A percentile compares a stretch with the other conserved stretches of the same genome.
These are phyloP conservation scores for Timandra comae DNA, from an alignment of 2,888 invertebrate species.

Conservation along the genomic window DNA sequence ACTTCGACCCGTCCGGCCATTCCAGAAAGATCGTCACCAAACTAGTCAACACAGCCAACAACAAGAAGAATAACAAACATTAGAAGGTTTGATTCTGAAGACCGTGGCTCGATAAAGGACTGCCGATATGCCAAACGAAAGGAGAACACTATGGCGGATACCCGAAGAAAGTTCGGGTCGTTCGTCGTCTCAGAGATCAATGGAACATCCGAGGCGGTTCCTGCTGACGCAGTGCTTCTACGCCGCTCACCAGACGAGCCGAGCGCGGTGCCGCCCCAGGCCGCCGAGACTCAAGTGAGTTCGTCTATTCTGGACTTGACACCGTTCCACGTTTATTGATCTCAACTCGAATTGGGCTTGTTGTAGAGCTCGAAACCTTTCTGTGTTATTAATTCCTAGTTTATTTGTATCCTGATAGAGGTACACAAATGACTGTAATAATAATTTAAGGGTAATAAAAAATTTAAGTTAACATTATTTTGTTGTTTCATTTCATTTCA, in stretches of 20 bases:
- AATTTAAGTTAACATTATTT: conserved; percentile 30
- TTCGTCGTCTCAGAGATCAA: conserved; percentile 61
- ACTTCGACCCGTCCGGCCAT: conserved; percentile 94
- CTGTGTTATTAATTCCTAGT: conserved; percentile 73
- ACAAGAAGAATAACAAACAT: conserved; percentile 78
- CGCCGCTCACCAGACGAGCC: conserved; percentile 43
- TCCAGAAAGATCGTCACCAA: conserved; percentile 93
- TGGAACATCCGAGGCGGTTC: conserved; percentile 64
- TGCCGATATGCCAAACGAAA: conserved; percentile 59
- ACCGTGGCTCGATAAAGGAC: conserved; percentile 66
- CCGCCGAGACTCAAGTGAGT: conserved; percentile 34
- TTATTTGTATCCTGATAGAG: conserved; percentile 47
- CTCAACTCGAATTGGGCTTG: conserved; percentile 64
- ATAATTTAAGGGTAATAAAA: conserved; percentile 60
- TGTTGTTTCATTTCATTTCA: conserved; percentile 29
- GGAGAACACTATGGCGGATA: conserved; percentile 64
- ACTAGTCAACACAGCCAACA: conserved; percentile 88
- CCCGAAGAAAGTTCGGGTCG: conserved; percentile 54
- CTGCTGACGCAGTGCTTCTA: conserved; percentile 56
- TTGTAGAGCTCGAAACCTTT: conserved; percentile 61
- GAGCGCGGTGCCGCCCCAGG: conserved; percentile 32
- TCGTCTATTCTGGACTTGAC: conserved; percentile 44
- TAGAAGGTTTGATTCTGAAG: conserved; percentile 35
- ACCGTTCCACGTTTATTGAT: conserved; percentile 64
- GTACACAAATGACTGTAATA: conserved; percentile 62